Conservation (phyloP, 2,888 invertebrate genomes). For the Carabus problematicus region DNA sequence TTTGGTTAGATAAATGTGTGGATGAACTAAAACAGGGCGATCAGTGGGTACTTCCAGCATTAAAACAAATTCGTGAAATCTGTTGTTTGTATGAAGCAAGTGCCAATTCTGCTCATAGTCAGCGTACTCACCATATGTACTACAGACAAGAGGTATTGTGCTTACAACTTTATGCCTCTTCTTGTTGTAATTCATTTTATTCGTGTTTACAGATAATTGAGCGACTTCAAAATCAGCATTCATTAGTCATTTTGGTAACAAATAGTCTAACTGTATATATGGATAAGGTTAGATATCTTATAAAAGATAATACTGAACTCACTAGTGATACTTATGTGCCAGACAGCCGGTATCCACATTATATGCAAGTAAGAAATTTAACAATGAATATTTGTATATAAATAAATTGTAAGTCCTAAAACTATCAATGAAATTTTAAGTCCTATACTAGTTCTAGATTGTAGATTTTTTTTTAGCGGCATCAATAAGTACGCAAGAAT, state of each 20-base stretch:
- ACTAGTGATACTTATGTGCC: slow-evolving; percentile 81
- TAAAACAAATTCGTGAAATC: slow-evolving; percentile 95
- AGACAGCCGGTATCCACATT: slow-evolving; percentile 91
- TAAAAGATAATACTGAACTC: slow-evolving; percentile 74
- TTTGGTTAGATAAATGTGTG: slow-evolving; percentile 95
- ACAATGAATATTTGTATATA: too few species aligned
- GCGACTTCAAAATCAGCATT: slow-evolving; percentile 88
- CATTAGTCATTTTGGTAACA: slow-evolving; percentile 91
- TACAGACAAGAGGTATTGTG: slow-evolving; percentile 61
- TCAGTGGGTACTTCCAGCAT: slow-evolving; percentile 92
- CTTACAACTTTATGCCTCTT: not conserved
- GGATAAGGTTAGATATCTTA: slow-evolving; percentile 78
- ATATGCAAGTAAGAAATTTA: slow-evolving; percentile 70
- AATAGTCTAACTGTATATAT: slow-evolving; percentile 91
- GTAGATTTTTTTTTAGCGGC: too few species aligned
- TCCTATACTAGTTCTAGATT: too few species aligned
- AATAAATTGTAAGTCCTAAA: too few species aligned
- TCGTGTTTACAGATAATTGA: slow-evolving; percentile 70
- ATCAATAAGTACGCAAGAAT: too few species aligned
- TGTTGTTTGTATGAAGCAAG: slow-evolving; percentile 92
- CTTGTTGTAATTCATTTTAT: too few species aligned
- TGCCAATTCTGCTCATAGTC: slow-evolving; percentile 64
- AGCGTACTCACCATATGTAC: slow-evolving; percentile 65
- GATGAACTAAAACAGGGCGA: slow-evolving; percentile 88
- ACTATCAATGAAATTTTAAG: too few species aligned